Base-by-base conservation (phyloP, 2,113 vertebrate genomes). In the Tympanuchus pallidicinctus region DNA sequence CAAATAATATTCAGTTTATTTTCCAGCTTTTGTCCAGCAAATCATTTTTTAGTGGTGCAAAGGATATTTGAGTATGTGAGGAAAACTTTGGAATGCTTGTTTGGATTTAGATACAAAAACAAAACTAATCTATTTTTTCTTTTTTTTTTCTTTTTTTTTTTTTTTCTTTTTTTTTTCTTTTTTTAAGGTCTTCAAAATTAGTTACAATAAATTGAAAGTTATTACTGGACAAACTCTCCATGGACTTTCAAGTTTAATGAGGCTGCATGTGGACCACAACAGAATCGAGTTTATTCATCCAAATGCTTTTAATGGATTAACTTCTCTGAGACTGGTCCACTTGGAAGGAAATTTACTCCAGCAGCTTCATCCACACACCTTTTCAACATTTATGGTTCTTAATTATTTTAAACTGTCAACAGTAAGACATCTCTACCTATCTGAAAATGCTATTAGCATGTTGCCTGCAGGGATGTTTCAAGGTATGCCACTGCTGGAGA, bases 241-340 rank as follows among this genome's bases (percentile, higher is more conserved):
- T 64, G 99, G 99, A 6, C 98, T 99, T 57, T 97, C 97, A 82
- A 96, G 92, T 27, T 59, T 99, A 87, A 91, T 98, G 85, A 92
- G 99, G 66, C 92, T 99, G 38, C 98, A 99, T 86, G 38, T 99
- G 87, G 99, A 99, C 94, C 99, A 99, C 97, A 99, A 99, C 96
- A 96, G 64, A 60, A 97, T 99, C 54, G 98, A 99, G 87, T 98
- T 98, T 86, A 97, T 99, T 92, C 98, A 99, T 86, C 99, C 99
- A 0, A 98, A 98, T 10, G 97, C 99, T 52, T 99, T 99, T 96
- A 96, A 97, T 45, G 99, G 99, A 79, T 97, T 99, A 76, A 98
- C 97, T 5, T 97, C 98, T 9, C 96, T 99, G 60, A 97, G 98
- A 25, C 95, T 99, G 19, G 95, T 99, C 20, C 99, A 99, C 54